Conservation (phyloP, 1,140 invertebrate species). For the Telenomus remus region DNA sequence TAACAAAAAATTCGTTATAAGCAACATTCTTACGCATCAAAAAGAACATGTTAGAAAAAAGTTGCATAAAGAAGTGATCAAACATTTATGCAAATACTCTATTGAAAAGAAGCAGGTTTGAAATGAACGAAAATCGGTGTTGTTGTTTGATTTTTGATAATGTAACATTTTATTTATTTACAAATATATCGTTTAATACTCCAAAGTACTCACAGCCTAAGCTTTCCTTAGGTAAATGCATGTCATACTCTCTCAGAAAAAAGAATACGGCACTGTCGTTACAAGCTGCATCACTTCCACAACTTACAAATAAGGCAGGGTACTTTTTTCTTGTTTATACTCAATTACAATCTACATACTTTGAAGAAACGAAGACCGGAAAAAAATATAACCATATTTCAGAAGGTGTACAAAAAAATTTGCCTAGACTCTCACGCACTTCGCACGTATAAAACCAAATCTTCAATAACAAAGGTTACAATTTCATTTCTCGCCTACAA, state of each 20-base stretch:
- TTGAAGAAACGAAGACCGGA: slow-evolving; percentile 1
- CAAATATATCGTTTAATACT: slow-evolving; percentile 73
- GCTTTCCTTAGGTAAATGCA: slow-evolving; percentile 73
- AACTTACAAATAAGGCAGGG: slow-evolving; percentile 50
- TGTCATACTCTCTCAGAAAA: slow-evolving; percentile 52
- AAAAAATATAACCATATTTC: slow-evolving; percentile 1
- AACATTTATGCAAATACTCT: too few relatives aligned
- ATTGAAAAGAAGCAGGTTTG: too few relatives aligned
- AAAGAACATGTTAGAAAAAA: too few relatives aligned
- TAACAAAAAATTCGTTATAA: background rate
- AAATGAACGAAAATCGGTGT: too few relatives aligned
- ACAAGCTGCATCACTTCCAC: slow-evolving; percentile 27
- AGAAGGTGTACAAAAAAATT: background rate
- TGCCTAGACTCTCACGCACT: background rate
- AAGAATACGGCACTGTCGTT: slow-evolving; percentile 47
- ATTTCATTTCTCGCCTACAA: slow-evolving; percentile 23
- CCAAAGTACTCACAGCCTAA: slow-evolving; percentile 75
- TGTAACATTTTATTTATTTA: slow-evolving; percentile 73
- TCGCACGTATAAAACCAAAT: slow-evolving; percentile 16
- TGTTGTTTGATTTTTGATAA: too few relatives aligned
- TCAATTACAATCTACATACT: slow-evolving; percentile 25
- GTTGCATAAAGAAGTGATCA: too few relatives aligned
- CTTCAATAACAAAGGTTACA: slow-evolving; percentile 35
- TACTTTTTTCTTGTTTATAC: slow-evolving; percentile 26
- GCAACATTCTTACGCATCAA: too few relatives aligned